A percentile compares a stretch with the other conserved stretches of the same genome.
phyloP scores from a whole-genome alignment of 2,797 vertebrate genomes.

The Rhadinocentrus ornatus region DNA sequence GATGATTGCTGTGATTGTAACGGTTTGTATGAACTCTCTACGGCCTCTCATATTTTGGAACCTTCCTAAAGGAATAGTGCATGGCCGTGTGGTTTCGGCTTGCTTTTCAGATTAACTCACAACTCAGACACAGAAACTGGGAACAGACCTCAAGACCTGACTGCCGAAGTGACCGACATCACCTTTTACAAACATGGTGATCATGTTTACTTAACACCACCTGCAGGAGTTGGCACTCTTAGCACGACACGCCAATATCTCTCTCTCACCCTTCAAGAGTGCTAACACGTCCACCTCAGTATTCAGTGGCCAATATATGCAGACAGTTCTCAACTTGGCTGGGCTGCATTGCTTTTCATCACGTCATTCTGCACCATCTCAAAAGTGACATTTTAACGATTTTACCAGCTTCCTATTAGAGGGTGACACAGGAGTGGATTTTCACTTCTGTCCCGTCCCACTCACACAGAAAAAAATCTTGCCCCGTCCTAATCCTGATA shows the following conservation, averaged over 20 bases:
- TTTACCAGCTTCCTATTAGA: conserved; percentile 91
- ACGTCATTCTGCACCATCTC: conserved; percentile 84
- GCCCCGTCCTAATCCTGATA: too few species aligned
- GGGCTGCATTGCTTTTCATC: conserved; percentile 78
- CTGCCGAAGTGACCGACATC: conserved; percentile 67
- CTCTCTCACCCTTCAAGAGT: conserved; percentile 71
- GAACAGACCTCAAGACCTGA: conserved; percentile 52
- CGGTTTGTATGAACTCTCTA: conserved; percentile 33
- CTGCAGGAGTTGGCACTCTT: conserved; percentile 70
- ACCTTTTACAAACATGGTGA: conserved; percentile 73
- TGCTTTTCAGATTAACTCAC: conserved; percentile 61
- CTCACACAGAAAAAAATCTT: too few species aligned
- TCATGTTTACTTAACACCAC: conserved; percentile 65
- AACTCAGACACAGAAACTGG: conserved; percentile 21
- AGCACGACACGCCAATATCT: conserved; percentile 31
- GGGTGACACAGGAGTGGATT: too few species aligned
- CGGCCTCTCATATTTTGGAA: conserved; percentile 50
- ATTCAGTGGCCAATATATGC: conserved; percentile 54
- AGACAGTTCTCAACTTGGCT: conserved; percentile 60
- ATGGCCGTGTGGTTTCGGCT: conserved; percentile 45
- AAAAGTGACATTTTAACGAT: conserved; percentile 87
- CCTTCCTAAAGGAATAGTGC: conserved; percentile 16
- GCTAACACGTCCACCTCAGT: conserved; percentile 58
- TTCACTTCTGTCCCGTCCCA: too few species aligned
- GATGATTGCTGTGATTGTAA: conserved; percentile 5